phyloP scores from a whole-genome alignment of 92 coral and sea anemone genomes.

The Parazoanthus atlanticus region DNA sequence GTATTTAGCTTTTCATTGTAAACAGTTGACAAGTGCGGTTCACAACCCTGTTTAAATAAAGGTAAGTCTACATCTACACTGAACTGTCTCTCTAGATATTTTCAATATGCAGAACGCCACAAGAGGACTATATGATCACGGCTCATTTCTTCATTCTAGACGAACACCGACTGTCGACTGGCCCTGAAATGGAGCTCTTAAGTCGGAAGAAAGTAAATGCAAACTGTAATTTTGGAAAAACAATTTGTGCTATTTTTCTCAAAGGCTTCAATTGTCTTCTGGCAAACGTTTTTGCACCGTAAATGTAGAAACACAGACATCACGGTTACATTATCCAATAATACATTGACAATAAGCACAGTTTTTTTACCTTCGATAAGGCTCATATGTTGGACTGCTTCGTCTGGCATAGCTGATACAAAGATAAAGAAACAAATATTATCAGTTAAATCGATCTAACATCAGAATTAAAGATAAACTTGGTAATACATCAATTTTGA shows the following conservation, averaged over 20 bases:
- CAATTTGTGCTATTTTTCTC: neutral
- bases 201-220: too few relatives aligned
- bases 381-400: slow-evolving; percentile 46
- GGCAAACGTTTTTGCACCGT: neutral
- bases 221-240: too few relatives aligned
- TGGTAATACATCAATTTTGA: too few relatives aligned
- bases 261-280: neutral
- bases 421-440: neutral
- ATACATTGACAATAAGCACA: too few relatives aligned
- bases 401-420: slow-evolving; percentile 34
- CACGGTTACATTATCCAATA: neutral
- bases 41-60: too few relatives aligned
- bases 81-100: too few relatives aligned
- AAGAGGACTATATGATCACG: neutral
- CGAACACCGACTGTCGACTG: neutral
- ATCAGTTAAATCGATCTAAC: neutral
- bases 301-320: neutral
- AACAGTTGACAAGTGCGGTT: too few relatives aligned
- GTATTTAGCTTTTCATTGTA: too few relatives aligned
- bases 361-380: slow-evolving; percentile 29
- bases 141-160: neutral
- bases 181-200: neutral
- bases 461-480: too few relatives aligned
- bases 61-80: too few relatives aligned
- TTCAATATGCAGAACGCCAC: neutral